Evolutionary conservation across 2,113 vertebrate genomes (phyloP).

Genomic region (Platysteira castanea): DNA sequence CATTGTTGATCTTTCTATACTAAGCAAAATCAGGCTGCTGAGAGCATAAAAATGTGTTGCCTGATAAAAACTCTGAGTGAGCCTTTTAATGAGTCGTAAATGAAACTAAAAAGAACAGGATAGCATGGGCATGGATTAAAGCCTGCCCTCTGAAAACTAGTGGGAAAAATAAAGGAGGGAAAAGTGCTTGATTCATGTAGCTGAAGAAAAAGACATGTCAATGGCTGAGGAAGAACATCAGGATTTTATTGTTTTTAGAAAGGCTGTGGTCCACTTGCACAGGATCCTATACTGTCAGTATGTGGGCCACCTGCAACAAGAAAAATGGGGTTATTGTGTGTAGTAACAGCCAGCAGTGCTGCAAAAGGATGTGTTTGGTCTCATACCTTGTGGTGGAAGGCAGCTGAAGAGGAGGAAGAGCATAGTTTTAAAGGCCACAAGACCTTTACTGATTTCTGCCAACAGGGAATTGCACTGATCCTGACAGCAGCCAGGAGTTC

Average conservation of each 20-base stretch:
- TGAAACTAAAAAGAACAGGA: not conserved
- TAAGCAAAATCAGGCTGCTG: not conserved
- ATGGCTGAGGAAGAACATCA: not conserved
- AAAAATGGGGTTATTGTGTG: not conserved
- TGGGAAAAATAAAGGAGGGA: not conserved
- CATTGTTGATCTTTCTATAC: not conserved
- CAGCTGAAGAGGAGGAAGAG: not conserved
- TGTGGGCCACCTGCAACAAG: constrained; percentile 18
- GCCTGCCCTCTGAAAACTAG: not conserved
- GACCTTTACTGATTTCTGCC: not conserved
- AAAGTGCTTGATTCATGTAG: not conserved
- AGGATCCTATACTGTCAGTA: not conserved
- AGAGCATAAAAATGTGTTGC: not conserved
- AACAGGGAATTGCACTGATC: not conserved
- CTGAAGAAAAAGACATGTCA: not conserved
- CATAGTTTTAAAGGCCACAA: not conserved
- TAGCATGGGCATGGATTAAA: not conserved
- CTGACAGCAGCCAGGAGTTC: not conserved
- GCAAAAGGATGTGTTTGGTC: not conserved
- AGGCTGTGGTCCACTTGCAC: not conserved
- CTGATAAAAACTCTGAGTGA: not conserved
- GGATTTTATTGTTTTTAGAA: not conserved
- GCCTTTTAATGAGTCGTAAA: not conserved
- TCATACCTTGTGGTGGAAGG: not conserved
- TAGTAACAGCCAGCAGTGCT: not conserved